A percentile compares a stretch with the other conserved stretches of the same genome.
phyloP scores from a whole-genome alignment of 2,797 vertebrate species.

The Clamator glandarius region DNA sequence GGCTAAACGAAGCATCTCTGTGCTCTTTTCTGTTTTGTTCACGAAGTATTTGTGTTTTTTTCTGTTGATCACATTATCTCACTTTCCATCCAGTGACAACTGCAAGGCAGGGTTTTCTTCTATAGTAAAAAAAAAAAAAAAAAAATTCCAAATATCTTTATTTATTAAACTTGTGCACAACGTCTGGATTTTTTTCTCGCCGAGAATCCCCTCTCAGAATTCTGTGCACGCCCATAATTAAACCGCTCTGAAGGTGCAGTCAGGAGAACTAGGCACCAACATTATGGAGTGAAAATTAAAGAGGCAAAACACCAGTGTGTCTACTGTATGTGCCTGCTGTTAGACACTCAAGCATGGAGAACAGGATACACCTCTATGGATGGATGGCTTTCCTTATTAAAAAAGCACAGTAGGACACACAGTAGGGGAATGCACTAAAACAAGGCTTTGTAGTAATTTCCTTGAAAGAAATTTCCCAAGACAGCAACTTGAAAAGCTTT shows the following conservation, averaged over 20 bases:
- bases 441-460: constrained; percentile 92
- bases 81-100: not conserved
- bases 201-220: constrained; percentile 65
- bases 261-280: constrained; percentile 72
- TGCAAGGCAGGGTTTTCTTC: not conserved
- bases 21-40: constrained; percentile 8
- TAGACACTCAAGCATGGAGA: constrained; percentile 93
- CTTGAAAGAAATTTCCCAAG: constrained; percentile 87
- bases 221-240: constrained; percentile 70
- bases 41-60: constrained; percentile 1
- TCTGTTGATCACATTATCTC: not conserved
- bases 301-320: constrained; percentile 79
- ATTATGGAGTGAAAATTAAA: constrained; percentile 80
- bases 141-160: not conserved
- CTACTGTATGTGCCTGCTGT: constrained; percentile 84
- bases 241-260: constrained; percentile 71
- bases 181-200: constrained; percentile 23
- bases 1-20: not conserved
- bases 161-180: not conserved
- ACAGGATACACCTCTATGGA: constrained; percentile 98
- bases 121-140: not conserved
- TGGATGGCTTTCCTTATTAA: constrained; percentile 99
- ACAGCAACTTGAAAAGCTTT: constrained; percentile 81
- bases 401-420: constrained; percentile 92
- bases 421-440: constrained; percentile 91